Base-by-base conservation (phyloP, 2,113 vertebrate genomes). In the Nothocercus julius region DNA sequence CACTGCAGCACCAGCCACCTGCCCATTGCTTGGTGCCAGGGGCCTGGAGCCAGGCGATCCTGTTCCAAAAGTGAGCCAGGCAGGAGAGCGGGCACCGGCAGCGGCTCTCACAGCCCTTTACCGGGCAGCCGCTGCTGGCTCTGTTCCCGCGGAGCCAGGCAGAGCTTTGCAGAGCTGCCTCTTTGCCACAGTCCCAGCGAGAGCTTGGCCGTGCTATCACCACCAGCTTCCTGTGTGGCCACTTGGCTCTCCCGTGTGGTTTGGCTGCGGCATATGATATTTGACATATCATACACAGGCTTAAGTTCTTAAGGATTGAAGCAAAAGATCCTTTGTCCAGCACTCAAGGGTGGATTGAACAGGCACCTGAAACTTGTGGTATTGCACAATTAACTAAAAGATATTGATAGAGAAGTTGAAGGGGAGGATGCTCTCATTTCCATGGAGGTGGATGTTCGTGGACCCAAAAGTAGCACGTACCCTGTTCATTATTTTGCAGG, bases 1-100 rank as follows among this genome's bases (percentile, higher is more conserved):
- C 96, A 96, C 82, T 92, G 92, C 93, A 94, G 88, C 92, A 94
- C 66, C 47, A 94, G 38, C 96, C 95, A 96, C 95, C 95, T 97
- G 96, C 93, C 85, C 90, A 32, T 62, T 0, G 2, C 18, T 86
- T 1, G 0, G 88, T 97, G 96, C 96, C 96, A 96, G 83, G 79
- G 85, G 93, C 93, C 2, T 5, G 73, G 17, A 96, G 94, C 94
- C 94, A 96, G 92, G 92, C 13, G 1, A 76, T 44, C 16, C 49
- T 7, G 62, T 89, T 90, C 94, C 95, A 96, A 45, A 62, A 87
- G 47, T 17, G 7, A 3, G 3, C 66, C 45, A 86, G 66, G 82
- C 90, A 44, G 82, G 91, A 69, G 76, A 86, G 73, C 2, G 0
- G 77, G 83, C 92, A n/a, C 45, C n/a, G 54, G 42, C 58, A 90